Conservation (phyloP, 2,797 vertebrate genomes). For the Poeciliopsis paucimaculata region DNA sequence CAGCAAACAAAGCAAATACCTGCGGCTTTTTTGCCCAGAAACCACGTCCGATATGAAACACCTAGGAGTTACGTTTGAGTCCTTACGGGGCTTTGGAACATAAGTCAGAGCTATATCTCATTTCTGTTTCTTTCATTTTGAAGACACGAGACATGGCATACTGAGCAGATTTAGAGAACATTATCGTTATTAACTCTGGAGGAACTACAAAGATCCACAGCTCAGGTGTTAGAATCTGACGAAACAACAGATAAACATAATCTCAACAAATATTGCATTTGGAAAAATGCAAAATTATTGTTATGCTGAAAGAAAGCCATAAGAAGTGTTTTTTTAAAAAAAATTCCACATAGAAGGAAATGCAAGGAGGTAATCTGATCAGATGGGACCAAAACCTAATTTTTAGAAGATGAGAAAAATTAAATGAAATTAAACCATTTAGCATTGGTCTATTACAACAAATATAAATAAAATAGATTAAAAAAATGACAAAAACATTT, state of each 20-base stretch:
- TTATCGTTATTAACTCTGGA: background rate
- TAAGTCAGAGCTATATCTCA: background rate
- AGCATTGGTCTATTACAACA: background rate
- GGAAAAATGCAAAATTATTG: background rate
- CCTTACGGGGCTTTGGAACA: background rate
- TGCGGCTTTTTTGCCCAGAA: background rate
- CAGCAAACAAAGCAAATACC: background rate
- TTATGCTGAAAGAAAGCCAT: background rate
- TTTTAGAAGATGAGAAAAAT: background rate
- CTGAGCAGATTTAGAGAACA: no score
- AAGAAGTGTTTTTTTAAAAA: background rate
- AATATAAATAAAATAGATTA: background rate
- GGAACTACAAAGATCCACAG: background rate
- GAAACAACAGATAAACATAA: background rate
- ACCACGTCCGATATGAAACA: background rate
- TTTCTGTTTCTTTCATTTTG: background rate
- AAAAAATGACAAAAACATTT: background rate
- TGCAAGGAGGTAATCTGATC: background rate
- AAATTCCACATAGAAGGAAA: background rate
- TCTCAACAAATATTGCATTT: background rate
- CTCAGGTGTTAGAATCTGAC: background rate
- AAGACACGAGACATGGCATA: no score
- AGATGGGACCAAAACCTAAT: background rate
- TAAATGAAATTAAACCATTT: no score
- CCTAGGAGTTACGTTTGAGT: background rate